Evolutionary conservation across 2,888 invertebrate species (phyloP), one percentile per base, ranked within the genome.

Genomic region (Sinelater perroti): DNA sequence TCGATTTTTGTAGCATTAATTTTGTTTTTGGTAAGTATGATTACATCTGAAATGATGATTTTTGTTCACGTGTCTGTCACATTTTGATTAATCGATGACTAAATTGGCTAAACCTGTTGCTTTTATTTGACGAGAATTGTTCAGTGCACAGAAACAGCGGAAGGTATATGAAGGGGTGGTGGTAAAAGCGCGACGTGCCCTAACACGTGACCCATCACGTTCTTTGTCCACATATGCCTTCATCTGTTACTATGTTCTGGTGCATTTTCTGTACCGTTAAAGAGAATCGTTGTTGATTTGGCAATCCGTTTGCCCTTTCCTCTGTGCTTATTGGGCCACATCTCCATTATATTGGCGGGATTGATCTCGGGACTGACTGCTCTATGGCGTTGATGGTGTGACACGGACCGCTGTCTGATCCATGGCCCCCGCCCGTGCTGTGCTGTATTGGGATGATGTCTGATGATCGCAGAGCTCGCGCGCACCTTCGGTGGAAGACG

Each of bases 401-500:
- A 56, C 31, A 44, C 36, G 49, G 49, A 62, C 35, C 64, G 67
- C n/a, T n/a, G n/a, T n/a, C n/a, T n/a, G n/a, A n/a, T n/a, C n/a
- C n/a, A n/a, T n/a, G n/a, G n/a, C 51, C 62, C 64, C 62, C 61
- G 49, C 10, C 38, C 30, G 31, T 31, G 51, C 40, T 30, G 46
- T 57, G 52, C 57, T 51, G 57, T 52, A 6, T 33, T 31, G 51
- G 66, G 65, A 62, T 67, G 63, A 46, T 58, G 55, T n/a, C n/a
- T n/a, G n/a, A n/a, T n/a, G 62, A 64, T 60, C 30, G 83, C 88
- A 91, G 90, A 89, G 88, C 85, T 89, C 90, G 81, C 86, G 89
- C 79, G 89, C 90, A 80, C 93, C 95, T 82, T 91, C 93, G 82
- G 91, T 97, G 83, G 94, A 95, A 88, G 97, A 99, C 87, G 98